A percentile compares a stretch with the other conserved stretches of the same genome.
These are phyloP conservation scores for Thyatira batis DNA, from an alignment of 2,888 invertebrate genomes.

Conservation along the genomic window DNA sequence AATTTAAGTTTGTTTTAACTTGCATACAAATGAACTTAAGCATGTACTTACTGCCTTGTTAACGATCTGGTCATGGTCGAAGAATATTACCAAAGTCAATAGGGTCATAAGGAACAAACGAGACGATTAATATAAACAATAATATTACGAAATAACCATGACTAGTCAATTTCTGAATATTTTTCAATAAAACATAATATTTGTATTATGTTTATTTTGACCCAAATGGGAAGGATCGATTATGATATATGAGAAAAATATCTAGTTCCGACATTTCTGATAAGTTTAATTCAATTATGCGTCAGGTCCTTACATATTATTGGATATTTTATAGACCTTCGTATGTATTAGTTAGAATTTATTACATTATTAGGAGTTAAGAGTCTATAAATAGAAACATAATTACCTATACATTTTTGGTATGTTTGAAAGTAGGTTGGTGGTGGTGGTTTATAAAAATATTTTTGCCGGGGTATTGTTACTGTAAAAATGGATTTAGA, in stretches of 20 bases:
- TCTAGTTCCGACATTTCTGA: background rate
- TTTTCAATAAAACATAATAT: background rate
- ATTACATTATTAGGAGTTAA: no score
- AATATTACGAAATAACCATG: slow-evolving; percentile 15
- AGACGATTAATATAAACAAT: slow-evolving; percentile 23
- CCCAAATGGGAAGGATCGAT: background rate
- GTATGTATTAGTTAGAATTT: no score
- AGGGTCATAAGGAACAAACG: slow-evolving; percentile 38
- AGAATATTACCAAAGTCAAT: slow-evolving; percentile 29
- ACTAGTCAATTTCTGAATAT: background rate
- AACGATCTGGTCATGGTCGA: slow-evolving; percentile 30
- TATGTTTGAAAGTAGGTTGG: no score
- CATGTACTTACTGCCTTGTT: slow-evolving; percentile 19
- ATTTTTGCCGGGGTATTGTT: no score
- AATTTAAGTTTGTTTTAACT: slow-evolving; percentile 10
- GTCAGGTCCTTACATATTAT: background rate
- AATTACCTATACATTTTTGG: no score
- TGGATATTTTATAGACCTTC: no score
- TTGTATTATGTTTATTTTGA: background rate
- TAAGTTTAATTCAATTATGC: background rate
- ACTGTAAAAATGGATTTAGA: no score
- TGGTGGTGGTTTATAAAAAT: no score
- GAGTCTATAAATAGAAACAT: no score
- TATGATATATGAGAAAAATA: background rate
- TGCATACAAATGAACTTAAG: slow-evolving; percentile 11